phyloP scores from a whole-genome alignment of 1,140 invertebrate genomes.

The Stegodyphus dumicola region DNA sequence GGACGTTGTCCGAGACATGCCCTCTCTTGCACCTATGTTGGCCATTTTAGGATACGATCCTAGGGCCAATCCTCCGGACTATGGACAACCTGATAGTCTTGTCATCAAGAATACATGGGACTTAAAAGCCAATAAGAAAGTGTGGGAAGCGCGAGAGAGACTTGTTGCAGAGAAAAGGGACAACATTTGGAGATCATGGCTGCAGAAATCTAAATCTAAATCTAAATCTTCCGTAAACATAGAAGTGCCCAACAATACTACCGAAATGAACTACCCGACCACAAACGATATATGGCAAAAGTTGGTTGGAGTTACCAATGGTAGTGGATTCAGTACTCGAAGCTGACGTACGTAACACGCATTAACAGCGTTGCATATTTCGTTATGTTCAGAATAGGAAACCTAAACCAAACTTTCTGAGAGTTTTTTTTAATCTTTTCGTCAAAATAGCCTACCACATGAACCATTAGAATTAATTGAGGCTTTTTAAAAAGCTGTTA shows the following conservation, averaged over 20 bases:
- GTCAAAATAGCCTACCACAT: too few relatives aligned
- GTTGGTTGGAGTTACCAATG: too few relatives aligned
- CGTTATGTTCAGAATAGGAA: too few relatives aligned
- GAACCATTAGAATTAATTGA: too few relatives aligned
- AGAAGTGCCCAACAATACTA: not conserved
- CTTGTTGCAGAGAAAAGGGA: conserved; percentile 27
- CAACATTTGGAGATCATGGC: conserved; percentile 29
- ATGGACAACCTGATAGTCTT: conserved; percentile 85
- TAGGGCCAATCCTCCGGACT: conserved; percentile 90
- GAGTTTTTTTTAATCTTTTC: too few relatives aligned
- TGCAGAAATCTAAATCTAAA: conserved; percentile 17
- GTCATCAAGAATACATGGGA: conserved; percentile 82
- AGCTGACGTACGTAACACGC: too few relatives aligned
- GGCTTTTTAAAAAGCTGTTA: too few relatives aligned
- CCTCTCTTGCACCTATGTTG: conserved; percentile 91
- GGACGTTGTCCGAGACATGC: conserved; percentile 91
- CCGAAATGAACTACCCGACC: not conserved
- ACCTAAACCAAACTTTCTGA: too few relatives aligned
- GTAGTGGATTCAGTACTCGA: too few relatives aligned
- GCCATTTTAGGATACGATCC: conserved; percentile 91
- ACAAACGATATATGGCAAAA: not conserved
- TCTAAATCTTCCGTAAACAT: not conserved
- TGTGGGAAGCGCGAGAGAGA: conserved; percentile 20
- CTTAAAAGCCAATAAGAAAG: conserved; percentile 8
- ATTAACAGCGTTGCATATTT: too few relatives aligned